phyloP scores from a whole-genome alignment of 2,113 vertebrate species.

The Periophthalmodon schlosseri region DNA sequence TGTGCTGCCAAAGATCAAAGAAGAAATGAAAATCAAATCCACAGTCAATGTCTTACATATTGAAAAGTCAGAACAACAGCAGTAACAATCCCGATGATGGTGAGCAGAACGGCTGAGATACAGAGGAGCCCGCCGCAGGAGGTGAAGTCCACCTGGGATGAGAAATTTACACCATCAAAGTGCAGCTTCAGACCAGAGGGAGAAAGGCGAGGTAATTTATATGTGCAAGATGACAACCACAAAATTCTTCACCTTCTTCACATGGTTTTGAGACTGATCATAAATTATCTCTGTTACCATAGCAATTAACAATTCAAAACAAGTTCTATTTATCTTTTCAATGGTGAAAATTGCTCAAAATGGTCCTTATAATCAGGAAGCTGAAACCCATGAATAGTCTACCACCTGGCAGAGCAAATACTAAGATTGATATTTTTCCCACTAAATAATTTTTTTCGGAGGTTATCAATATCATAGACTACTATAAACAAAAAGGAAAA shows the following conservation, averaged over 20 bases:
- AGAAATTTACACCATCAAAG: constrained; percentile 54
- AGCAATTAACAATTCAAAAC: not conserved
- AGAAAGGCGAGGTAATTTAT: not conserved
- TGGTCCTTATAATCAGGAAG: not conserved
- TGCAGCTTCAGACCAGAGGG: constrained; percentile 3
- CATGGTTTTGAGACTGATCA: not conserved
- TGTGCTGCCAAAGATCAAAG: constrained; percentile 29
- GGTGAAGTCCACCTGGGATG: constrained; percentile 92
- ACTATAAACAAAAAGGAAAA: too few relatives aligned
- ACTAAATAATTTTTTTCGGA: too few relatives aligned
- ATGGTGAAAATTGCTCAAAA: not conserved
- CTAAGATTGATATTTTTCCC: too few relatives aligned
- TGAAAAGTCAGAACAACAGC: constrained; percentile 87
- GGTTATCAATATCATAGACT: too few relatives aligned
- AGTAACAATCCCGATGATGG: constrained; percentile 86
- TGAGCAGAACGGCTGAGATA: constrained; percentile 83
- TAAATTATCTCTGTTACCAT: not conserved
- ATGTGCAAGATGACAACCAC: not conserved
- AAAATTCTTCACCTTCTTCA: not conserved
- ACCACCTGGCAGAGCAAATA: too few relatives aligned
- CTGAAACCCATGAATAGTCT: not conserved
- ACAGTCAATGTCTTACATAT: constrained; percentile 80
- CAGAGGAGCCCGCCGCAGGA: constrained; percentile 90
- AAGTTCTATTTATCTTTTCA: not conserved
- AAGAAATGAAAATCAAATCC: constrained; percentile 25